phyloP scores from a whole-genome alignment of 2,797 vertebrate species.

The Gobionotothen gibberifrons region DNA sequence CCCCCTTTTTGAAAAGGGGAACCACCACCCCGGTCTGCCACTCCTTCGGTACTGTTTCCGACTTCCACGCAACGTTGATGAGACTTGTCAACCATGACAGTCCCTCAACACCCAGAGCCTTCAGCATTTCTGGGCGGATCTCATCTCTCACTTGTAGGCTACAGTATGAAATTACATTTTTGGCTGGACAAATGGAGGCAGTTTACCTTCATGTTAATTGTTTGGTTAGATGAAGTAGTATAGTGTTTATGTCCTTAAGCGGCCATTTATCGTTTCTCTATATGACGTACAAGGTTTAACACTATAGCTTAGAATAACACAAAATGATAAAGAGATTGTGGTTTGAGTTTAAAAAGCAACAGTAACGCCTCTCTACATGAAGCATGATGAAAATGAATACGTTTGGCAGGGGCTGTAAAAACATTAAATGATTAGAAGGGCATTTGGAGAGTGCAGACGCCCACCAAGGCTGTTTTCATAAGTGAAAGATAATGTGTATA shows the following conservation, averaged over 20 bases:
- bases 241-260: background rate
- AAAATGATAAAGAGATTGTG: background rate
- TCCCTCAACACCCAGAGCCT: no score
- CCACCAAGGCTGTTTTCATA: no score
- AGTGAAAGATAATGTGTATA: no score
- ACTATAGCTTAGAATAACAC: background rate
- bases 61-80: no score
- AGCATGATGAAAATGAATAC: conserved; percentile 2
- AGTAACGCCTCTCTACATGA: background rate
- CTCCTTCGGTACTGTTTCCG: no score
- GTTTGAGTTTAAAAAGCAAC: background rate
- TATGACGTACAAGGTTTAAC: background rate
- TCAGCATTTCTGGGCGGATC: no score
- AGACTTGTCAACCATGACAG: no score
- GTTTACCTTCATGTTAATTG: background rate
- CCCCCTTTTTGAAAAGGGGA: no score
- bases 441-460: no score
- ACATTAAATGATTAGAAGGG: background rate
- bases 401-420: background rate
- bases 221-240: conserved; percentile 16
- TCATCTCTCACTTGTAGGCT: background rate
- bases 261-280: background rate
- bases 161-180: background rate
- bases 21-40: no score
- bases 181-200: background rate